Conservation (phyloP, 1,140 invertebrate genomes). For the Apis florea region DNA sequence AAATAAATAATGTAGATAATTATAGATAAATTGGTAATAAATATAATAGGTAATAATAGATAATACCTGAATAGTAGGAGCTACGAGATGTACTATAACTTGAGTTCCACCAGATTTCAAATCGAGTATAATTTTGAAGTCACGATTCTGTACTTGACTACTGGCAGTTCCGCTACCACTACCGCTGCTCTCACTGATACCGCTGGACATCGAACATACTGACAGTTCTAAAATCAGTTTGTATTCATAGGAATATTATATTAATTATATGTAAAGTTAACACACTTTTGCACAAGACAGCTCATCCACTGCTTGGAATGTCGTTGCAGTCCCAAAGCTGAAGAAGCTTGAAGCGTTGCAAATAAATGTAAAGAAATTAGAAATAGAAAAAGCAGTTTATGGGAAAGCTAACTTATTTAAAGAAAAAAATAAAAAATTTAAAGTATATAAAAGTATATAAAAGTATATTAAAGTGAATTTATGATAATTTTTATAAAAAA, state of each 20-base stretch:
- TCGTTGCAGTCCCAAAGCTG: background rate
- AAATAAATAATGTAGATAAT: too few species aligned
- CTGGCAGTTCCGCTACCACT: constrained; percentile 74
- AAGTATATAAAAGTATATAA: too few species aligned
- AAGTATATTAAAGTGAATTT: too few species aligned
- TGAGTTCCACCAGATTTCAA: constrained; percentile 83
- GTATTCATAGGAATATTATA: constrained; percentile 32
- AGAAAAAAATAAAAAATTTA: background rate
- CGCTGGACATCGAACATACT: constrained; percentile 83
- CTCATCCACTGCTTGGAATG: constrained; percentile 14
- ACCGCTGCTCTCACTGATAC: constrained; percentile 80
- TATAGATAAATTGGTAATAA: too few species aligned
- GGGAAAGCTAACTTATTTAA: background rate
- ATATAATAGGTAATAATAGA: too few species aligned
- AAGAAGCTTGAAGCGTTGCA: background rate
- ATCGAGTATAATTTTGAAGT: constrained; percentile 94
- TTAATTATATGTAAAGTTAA: constrained; percentile 33
- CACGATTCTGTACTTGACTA: constrained; percentile 86
- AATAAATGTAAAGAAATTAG: background rate
- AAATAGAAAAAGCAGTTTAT: background rate
- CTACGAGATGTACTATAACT: constrained; percentile 86
- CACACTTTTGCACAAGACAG: constrained; percentile 26
- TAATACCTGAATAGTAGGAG: constrained; percentile 72
- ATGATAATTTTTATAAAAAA: too few species aligned
- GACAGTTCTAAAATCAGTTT: constrained; percentile 80